Evolutionary conservation across 2,797 vertebrate species (phyloP).

Genomic region (Sternarchorhynchus goeldii): DNA sequence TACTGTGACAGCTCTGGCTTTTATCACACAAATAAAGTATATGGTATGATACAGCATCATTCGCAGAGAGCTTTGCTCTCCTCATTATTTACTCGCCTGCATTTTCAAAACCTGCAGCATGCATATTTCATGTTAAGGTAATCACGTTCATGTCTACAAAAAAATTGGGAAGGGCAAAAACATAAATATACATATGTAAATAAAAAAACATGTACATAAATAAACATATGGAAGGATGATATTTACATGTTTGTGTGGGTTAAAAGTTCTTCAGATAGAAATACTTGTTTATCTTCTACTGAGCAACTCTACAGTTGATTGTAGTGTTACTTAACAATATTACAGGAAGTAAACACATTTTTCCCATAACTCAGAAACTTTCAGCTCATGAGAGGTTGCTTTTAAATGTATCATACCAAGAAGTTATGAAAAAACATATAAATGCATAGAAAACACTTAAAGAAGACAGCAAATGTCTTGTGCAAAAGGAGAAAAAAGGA

Average conservation of each 20-base stretch:
- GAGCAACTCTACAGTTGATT: slow-evolving; percentile 27
- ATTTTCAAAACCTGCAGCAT: slow-evolving; percentile 48
- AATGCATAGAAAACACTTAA: background rate
- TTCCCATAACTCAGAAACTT: background rate
- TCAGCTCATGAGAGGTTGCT: background rate
- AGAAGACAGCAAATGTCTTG: background rate
- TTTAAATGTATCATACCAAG: background rate
- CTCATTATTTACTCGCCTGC: slow-evolving; percentile 31
- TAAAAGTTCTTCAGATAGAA: slow-evolving; percentile 35
- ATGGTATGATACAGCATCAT: slow-evolving; percentile 44
- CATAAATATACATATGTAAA: too few species aligned
- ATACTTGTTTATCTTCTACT: slow-evolving; percentile 13
- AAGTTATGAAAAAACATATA: background rate
- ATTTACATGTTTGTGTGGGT: slow-evolving; percentile 44
- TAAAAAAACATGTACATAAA: too few species aligned
- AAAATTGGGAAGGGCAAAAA: slow-evolving; percentile 31
- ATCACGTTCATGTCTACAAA: slow-evolving; percentile 53
- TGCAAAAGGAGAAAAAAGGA: too few species aligned
- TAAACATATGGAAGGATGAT: slow-evolving; percentile 43
- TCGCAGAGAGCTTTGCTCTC: slow-evolving; percentile 40
- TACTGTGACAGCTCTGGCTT: slow-evolving; percentile 49
- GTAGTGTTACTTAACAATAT: slow-evolving; percentile 19
- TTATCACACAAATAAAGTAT: slow-evolving; percentile 58
- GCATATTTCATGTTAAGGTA: slow-evolving; percentile 58
- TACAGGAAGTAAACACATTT: slow-evolving; percentile 48